Evolutionary conservation across 2,113 vertebrate genomes (phyloP).

Genomic region (Paraplagusia blochii): DNA sequence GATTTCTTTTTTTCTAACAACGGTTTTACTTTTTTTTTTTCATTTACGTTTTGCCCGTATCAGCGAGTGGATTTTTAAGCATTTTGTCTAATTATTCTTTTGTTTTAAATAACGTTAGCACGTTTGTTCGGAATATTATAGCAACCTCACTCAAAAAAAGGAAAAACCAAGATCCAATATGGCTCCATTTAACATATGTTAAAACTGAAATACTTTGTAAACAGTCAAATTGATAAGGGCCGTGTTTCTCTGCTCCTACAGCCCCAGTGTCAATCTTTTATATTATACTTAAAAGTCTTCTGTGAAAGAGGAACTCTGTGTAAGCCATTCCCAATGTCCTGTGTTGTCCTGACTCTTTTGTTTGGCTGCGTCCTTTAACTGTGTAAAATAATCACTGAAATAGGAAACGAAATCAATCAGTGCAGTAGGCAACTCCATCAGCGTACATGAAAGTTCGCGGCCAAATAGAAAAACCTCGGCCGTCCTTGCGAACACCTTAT

Average conservation of each 20-base stretch:
- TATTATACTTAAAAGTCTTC: not conserved
- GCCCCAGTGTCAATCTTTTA: not conserved
- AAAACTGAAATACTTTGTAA: not conserved
- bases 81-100: not conserved
- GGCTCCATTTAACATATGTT: not conserved
- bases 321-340: not conserved
- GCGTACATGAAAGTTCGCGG: not conserved
- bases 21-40: no score
- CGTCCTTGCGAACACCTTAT: not conserved
- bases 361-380: not conserved
- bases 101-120: not conserved
- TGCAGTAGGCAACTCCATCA: not conserved
- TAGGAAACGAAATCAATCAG: not conserved
- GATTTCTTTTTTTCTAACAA: no score
- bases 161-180: not conserved
- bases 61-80: no score
- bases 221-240: not conserved
- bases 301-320: not conserved
- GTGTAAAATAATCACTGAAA: not conserved
- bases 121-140: not conserved
- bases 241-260: not conserved
- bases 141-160: no score
- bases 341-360: not conserved
- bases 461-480: not conserved
- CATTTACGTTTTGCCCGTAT: no score